Evolutionary conservation across 2,888 invertebrate species (phyloP), one percentile per base, ranked within the genome.

Genomic region (Cabera pusaria): DNA sequence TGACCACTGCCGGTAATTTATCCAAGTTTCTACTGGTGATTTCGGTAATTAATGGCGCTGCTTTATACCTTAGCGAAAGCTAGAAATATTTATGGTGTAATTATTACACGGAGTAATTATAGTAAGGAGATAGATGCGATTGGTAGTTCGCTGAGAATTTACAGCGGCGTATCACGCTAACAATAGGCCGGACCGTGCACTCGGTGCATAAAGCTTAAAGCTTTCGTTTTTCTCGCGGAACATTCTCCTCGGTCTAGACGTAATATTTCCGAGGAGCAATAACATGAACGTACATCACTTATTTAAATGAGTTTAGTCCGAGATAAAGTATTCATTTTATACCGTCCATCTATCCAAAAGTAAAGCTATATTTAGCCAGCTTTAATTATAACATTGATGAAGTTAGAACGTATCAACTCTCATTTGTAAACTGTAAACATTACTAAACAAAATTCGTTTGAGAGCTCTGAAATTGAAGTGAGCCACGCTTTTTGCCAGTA

Each of bases 221-320:
- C 56, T 59, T 59, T 79, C 66, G 68, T 83, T 83, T 87, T 86
- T 71, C 73, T 85, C 75, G 64, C 46, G 40, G 59, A 64, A 66
- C 84, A 82, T 84, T 83, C 84, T 66, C 73, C 49, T 49, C 54
- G 56, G 85, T 88, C 87, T 88, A 87, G 87, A 88, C 87, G 71
- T 71, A 72, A 80, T 84, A 84, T 80, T 75, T 85, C 78, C 69
- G 69, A 71, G 55, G 54, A 65, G 72, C 64, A 66, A 66, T 72
- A 74, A 76, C 75, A 64, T 61, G 62, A 61, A 65, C 64, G 56
- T 66, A 63, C 64, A 56, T 62, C 64, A 64, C 60, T 69, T 71
- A 68, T 71, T 67, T 37, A 56, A 59, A 46, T 49, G 44, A 44
- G 40, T 42, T n/a, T n/a, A 46, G 41, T 42, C 21, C 20, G 34